Evolutionary conservation across 2,113 vertebrate genomes (phyloP).

Genomic region (Peromyscus polionotus): DNA sequence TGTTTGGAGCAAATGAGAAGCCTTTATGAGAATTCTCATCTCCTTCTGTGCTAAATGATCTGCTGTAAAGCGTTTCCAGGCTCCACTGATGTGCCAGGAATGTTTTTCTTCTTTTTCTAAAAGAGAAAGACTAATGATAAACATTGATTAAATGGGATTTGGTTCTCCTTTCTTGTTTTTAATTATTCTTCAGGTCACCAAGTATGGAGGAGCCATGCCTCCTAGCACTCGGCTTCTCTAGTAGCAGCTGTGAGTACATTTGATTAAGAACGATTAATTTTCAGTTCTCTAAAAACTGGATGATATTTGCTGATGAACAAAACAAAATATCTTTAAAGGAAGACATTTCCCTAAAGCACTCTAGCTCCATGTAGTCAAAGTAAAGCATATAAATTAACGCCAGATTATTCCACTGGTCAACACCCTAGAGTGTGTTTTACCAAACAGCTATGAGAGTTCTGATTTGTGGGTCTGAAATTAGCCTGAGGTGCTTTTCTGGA

Average conservation of each 20-base stretch:
- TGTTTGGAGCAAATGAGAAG: neutral
- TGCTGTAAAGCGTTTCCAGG: neutral
- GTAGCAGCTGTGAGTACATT: neutral
- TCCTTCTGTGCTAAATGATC: constrained; percentile 61
- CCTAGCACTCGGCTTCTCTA: neutral
- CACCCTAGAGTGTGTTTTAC: neutral
- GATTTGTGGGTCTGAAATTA: neutral
- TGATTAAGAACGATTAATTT: constrained; percentile 51
- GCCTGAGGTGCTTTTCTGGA: neutral
- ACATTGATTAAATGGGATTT: constrained; percentile 42
- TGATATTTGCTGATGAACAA: neutral
- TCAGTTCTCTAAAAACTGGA: neutral
- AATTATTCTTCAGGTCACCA: constrained; percentile 42
- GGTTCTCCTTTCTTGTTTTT: constrained; percentile 58
- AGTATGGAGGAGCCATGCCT: constrained; percentile 1
- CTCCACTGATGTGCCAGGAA: neutral
- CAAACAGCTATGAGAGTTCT: neutral
- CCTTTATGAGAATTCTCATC: constrained; percentile 34
- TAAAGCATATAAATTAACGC: neutral
- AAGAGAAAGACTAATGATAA: constrained; percentile 54
- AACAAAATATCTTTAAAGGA: neutral
- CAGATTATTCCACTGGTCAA: neutral
- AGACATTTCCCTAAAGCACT: neutral
- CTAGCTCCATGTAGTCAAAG: neutral
- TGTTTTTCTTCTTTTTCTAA: constrained; percentile 33